phyloP scores from a whole-genome alignment of 2,888 invertebrate species.

The Thereva unica region DNA sequence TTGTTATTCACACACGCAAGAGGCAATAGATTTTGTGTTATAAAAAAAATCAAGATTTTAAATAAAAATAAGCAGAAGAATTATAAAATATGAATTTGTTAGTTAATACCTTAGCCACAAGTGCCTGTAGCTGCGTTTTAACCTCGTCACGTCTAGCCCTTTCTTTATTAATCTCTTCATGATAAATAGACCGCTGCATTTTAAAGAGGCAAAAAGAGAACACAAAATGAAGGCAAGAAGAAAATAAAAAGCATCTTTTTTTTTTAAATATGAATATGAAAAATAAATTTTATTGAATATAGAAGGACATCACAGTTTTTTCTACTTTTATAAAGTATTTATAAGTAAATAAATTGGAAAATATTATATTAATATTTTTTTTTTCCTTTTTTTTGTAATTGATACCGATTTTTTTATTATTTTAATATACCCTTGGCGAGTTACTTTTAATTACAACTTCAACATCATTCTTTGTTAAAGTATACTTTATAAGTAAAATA shows the following conservation, averaged over 20 bases:
- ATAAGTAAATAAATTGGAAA: constrained; percentile 1
- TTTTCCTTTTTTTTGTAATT: background rate
- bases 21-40: constrained; percentile 13
- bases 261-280: constrained; percentile 16
- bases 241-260: constrained; percentile 28
- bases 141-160: constrained; percentile 55
- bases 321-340: constrained; percentile 44
- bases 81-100: constrained; percentile 4
- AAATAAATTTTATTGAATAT: constrained; percentile 30
- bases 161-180: constrained; percentile 54
- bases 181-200: constrained; percentile 55
- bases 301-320: constrained; percentile 35
- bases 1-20: constrained; percentile 2
- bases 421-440: constrained; percentile 47
- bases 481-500: constrained; percentile 46
- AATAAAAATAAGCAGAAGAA: background rate
- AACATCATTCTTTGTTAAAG: constrained; percentile 48
- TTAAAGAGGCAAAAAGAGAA: background rate
- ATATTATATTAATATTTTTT: background rate
- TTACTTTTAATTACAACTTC: constrained; percentile 48
- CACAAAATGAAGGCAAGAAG: background rate
- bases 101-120: constrained; percentile 37
- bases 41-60: background rate
- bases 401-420: background rate
- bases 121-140: constrained; percentile 48